A percentile compares a stretch with the other conserved stretches of the same genome.
phyloP scores from a whole-genome alignment of 1,140 invertebrate species.

The Drosophila subobscura region DNA sequence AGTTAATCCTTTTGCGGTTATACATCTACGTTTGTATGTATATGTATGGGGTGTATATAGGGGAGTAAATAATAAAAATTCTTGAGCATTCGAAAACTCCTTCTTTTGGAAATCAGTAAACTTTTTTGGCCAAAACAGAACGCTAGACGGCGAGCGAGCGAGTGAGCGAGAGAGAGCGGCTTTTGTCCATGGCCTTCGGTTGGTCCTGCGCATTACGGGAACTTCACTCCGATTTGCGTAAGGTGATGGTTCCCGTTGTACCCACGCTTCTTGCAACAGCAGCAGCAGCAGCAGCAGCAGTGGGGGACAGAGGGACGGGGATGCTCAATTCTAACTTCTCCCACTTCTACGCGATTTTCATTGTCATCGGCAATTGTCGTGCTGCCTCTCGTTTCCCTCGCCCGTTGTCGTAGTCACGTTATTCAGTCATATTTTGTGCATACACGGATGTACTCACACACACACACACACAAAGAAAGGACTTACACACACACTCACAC shows the following conservation, averaged over 20 bases:
- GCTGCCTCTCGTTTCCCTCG: constrained; percentile 2
- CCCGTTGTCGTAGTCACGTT: constrained; percentile 67
- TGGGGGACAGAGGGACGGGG: background rate
- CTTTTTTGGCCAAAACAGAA: background rate
- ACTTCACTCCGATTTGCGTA: constrained; percentile 69
- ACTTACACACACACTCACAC: background rate
- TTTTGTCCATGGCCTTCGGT: constrained; percentile 61
- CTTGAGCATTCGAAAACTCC: background rate
- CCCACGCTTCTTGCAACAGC: too few species aligned
- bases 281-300: too few species aligned
- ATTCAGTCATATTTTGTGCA: constrained; percentile 67
- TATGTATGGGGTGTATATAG: too few species aligned
- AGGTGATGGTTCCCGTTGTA: constrained; percentile 50
- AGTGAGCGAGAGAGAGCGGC: constrained; percentile 28
- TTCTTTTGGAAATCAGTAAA: background rate
- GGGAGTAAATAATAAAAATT: background rate
- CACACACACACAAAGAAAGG: constrained; percentile 9
- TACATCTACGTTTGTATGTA: constrained; percentile 1
- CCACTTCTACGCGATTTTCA: constrained; percentile 66
- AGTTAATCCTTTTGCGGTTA: constrained; percentile 72
- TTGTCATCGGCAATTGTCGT: constrained; percentile 74
- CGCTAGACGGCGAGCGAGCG: background rate
- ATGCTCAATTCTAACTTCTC: constrained; percentile 65
- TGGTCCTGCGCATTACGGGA: constrained; percentile 71
- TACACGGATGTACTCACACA: constrained; percentile 21